Evolutionary conservation across 2,113 vertebrate species (phyloP).

Genomic region (Syngnathus scovelli): DNA sequence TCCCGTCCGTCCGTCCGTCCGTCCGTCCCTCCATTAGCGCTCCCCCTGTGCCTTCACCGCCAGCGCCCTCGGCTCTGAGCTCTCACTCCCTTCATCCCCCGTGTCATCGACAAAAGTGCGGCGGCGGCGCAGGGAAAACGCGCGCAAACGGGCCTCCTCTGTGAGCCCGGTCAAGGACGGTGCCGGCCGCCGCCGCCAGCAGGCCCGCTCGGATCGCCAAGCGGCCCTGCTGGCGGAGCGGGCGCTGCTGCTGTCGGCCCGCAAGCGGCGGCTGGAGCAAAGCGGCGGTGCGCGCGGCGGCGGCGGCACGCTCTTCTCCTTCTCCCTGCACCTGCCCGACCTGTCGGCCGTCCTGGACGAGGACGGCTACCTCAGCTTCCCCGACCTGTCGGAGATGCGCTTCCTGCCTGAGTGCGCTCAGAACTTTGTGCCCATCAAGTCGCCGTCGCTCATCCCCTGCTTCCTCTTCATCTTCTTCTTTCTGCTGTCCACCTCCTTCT

Average conservation of each 20-base stretch:
- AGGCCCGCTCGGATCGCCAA: conserved; percentile 71
- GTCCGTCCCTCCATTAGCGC: conserved; percentile 63
- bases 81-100: conserved; percentile 73
- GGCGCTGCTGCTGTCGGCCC: conserved; percentile 74
- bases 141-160: conserved; percentile 56
- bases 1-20: conserved; percentile 47
- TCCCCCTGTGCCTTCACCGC: conserved; percentile 68
- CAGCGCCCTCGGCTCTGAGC: conserved; percentile 71
- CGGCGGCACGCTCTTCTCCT: conserved; percentile 87
- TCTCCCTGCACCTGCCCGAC: conserved; percentile 96
- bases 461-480: conserved; percentile 99
- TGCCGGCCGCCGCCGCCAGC: conserved; percentile 49
- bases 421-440: conserved; percentile 88
- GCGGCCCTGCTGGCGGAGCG: conserved; percentile 74
- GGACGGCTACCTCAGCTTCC: conserved; percentile 92
- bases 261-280: conserved; percentile 73
- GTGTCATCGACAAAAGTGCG: conserved; percentile 78
- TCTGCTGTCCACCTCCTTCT: conserved; percentile 95
- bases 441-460: conserved; percentile 92
- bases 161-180: conserved; percentile 65
- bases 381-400: conserved; percentile 84
- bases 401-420: conserved; percentile 87
- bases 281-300: conserved; percentile 62
- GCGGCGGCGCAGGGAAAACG: conserved; percentile 81
- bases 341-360: conserved; percentile 89